Percentiles rank a stretch among this genome's conserved stretches.
Evolutionary conservation across 2,888 invertebrate genomes (phyloP).

Genomic region (Cerastoderma edule): DNA sequence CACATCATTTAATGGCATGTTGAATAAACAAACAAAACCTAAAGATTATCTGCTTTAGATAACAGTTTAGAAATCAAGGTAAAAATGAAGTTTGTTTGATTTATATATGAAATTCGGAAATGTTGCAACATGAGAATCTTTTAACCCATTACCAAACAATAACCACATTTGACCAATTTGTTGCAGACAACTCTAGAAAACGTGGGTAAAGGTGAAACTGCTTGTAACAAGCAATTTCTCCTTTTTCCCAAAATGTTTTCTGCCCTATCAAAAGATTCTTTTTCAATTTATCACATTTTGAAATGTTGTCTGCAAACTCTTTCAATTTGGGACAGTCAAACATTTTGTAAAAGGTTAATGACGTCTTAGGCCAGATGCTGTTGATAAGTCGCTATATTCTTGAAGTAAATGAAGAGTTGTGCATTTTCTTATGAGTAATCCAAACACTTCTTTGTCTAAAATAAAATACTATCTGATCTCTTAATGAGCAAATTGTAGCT

Average conservation of each 20-base stretch:
- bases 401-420: no score
- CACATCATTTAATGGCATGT: neutral
- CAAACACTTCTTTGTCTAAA: no score
- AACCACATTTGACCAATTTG: no score
- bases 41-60: neutral
- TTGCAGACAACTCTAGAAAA: neutral
- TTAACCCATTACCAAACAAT: neutral
- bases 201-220: neutral
- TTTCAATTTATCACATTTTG: neutral
- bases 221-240: constrained; percentile 12
- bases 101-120: neutral
- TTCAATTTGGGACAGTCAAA: no score
- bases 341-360: no score
- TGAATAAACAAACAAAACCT: neutral
- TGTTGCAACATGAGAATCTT: neutral
- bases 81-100: neutral
- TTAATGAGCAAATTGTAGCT: no score
- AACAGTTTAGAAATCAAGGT: neutral
- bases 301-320: neutral
- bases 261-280: neutral
- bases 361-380: no score
- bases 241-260: constrained; percentile 45
- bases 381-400: no score
- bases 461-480: no score
- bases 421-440: no score